Evolutionary conservation across 2,797 vertebrate species (phyloP), one percentile per base, ranked within the genome.

Genomic region (Melanotaenia nigrans): DNA sequence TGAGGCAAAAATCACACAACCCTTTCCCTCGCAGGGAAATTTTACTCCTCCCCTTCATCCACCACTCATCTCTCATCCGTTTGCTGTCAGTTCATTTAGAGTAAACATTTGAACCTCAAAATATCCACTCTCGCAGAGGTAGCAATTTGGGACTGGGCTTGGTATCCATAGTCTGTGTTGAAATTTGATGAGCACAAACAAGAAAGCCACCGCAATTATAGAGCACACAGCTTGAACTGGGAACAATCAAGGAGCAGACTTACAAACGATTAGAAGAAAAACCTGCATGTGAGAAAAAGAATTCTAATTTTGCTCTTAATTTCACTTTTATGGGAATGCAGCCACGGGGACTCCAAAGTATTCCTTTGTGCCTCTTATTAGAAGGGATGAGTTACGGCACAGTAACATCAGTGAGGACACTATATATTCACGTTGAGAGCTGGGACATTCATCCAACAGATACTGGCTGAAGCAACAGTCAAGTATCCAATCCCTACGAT

Each of bases 161-260:
- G 57, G 73, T 74, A 73, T 85, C 75, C 77, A 61, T 71, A 24
- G 68, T 55, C 81, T 62, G 78, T 71, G 78, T 73, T 63, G 83
- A 90, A 85, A 89, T 86, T 57, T 77, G 79, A 90, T 84, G 75
- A 90, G 80, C 68, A 79, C 81, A 89, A 89, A 87, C 77, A 90
- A 81, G 78, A 78, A 86, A 87, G 71, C 81, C 68, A 35, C 84
- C 4, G 22, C 55, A 87, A 90, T 89, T 78, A 89, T 60, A 90
- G 79, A 85, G 88, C 74, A 65, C 75, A 64, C 55, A 45, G 70
- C 40, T 28, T 16, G 73, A 73, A 75, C 78, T 64, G 78, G 78
- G 75, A 78, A 61, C 59, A 55, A 73, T 73, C 75, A 78, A 71
- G 65, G 68, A 77, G 65, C 59, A 73, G 80, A 82, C 82, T 75